Conservation (phyloP, 2,797 vertebrate species). For the Nyctibius grandis region DNA sequence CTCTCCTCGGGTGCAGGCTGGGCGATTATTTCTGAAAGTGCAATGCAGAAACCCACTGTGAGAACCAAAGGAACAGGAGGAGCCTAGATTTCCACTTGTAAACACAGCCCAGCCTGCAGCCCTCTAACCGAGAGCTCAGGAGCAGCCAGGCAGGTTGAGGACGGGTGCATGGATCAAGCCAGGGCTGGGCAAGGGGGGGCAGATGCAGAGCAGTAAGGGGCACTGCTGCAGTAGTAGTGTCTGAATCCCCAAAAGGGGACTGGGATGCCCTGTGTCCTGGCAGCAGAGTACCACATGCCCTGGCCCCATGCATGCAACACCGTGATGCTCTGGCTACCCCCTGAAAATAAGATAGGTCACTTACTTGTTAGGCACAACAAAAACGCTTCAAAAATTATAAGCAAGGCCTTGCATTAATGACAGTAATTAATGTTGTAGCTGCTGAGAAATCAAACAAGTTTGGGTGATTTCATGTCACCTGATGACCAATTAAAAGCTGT, state of each 20-base stretch:
- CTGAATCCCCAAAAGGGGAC: not conserved
- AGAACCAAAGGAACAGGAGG: not conserved
- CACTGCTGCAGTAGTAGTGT: accelerated
- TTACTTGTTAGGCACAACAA: not conserved
- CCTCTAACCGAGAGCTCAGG: not conserved
- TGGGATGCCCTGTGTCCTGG: accelerated
- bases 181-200: not conserved
- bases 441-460: slow-evolving; percentile 25
- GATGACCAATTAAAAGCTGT: slow-evolving; percentile 14
- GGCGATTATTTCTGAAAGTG: not conserved
- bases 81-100: not conserved
- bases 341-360: not conserved
- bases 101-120: not conserved
- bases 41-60: not conserved
- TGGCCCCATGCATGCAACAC: not conserved
- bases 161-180: accelerated
- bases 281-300: not conserved
- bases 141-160: not conserved
- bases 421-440: slow-evolving; percentile 39
- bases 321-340: not conserved
- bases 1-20: not conserved
- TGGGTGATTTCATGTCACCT: slow-evolving; percentile 30
- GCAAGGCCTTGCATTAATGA: slow-evolving; percentile 17
- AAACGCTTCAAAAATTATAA: slow-evolving; percentile 15
- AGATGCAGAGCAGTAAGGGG: accelerated